phyloP scores from a whole-genome alignment of 2,888 invertebrate genomes.

The Hybos culiciformis region DNA sequence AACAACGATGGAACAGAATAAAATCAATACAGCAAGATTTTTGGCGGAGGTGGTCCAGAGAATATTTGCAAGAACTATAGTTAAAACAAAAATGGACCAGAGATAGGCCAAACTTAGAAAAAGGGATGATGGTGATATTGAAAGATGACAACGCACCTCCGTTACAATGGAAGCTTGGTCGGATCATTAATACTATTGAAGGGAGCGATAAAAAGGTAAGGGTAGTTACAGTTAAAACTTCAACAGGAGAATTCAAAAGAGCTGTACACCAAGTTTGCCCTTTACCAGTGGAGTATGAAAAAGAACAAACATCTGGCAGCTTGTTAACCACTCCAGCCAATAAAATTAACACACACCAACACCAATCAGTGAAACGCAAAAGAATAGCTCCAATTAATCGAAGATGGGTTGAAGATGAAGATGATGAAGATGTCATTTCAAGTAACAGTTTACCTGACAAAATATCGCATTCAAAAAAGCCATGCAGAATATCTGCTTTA shows the following conservation, averaged over 20 bases:
- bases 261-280: conserved; percentile 6
- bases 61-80: conserved; percentile 7
- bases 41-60: conserved; percentile 5
- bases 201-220: conserved; percentile 6
- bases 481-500: no score
- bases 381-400: no score
- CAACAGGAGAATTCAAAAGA: background rate
- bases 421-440: no score
- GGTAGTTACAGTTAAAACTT: conserved; percentile 7
- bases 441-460: no score
- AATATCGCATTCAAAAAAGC: no score
- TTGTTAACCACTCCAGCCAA: no score
- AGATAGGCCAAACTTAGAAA: background rate
- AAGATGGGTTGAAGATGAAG: no score
- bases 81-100: conserved; percentile 8
- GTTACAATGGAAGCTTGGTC: conserved; percentile 7
- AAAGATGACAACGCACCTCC: conserved; percentile 9
- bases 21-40: conserved; percentile 5
- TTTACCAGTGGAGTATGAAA: conserved; percentile 6
- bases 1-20: conserved; percentile 6
- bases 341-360: no score
- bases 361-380: no score
- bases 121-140: conserved; percentile 4
- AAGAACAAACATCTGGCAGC: no score
- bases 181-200: conserved; percentile 2